Conservation (phyloP, 2,113 vertebrate genomes). For the Spea bombifrons region DNA sequence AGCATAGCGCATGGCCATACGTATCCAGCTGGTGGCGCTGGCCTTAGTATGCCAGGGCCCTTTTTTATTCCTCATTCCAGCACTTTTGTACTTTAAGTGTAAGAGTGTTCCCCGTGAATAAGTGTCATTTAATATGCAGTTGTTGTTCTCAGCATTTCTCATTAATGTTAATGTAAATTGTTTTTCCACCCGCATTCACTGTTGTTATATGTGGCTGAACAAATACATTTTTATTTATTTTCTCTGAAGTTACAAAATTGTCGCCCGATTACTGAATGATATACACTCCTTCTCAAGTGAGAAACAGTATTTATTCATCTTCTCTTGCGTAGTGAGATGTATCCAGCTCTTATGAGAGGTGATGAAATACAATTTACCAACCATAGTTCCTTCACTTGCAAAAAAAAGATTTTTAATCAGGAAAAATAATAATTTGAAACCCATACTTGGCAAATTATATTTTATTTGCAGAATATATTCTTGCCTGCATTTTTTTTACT, state of each 20-base stretch:
- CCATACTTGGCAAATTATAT: background rate
- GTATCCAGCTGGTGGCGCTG: too few species aligned
- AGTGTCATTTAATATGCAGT: conserved; percentile 20
- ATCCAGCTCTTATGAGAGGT: conserved; percentile 13
- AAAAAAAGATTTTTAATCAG: conserved; percentile 36
- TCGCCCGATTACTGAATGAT: conserved; percentile 28
- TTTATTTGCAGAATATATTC: background rate
- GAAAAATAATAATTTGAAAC: conserved; percentile 29
- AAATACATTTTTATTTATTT: conserved; percentile 33
- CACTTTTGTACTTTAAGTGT: too few species aligned
- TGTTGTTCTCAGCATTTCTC: conserved; percentile 33
- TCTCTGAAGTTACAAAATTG: conserved; percentile 32
- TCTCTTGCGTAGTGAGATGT: conserved; percentile 34
- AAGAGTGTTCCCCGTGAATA: too few species aligned
- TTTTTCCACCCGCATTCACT: conserved; percentile 45
- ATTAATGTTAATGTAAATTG: conserved; percentile 32
- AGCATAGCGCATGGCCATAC: too few species aligned
- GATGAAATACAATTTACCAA: conserved; percentile 28
- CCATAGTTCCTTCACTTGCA: conserved; percentile 34
- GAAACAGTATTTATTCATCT: conserved; percentile 37
- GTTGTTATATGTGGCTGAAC: conserved; percentile 44
- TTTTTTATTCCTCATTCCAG: too few species aligned
- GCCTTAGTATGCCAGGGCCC: too few species aligned
- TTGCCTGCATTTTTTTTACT: background rate
- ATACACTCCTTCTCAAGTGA: conserved; percentile 34